Evolutionary conservation across 2,888 invertebrate species (phyloP).

Genomic region (Archips crataeganus): DNA sequence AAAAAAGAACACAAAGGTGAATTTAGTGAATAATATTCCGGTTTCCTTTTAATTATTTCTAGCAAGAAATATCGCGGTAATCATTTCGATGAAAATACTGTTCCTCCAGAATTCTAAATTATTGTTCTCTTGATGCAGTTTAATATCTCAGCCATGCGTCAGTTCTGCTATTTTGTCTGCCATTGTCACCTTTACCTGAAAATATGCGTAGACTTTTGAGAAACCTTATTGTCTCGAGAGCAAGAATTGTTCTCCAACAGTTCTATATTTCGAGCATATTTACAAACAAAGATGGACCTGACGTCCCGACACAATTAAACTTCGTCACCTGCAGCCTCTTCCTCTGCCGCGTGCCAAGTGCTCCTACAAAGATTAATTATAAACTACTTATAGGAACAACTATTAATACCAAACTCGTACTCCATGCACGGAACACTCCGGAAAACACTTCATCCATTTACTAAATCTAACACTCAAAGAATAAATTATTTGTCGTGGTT

Average conservation of each 20-base stretch:
- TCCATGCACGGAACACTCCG: background rate
- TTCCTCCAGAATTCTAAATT: background rate
- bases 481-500: background rate
- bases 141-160: background rate
- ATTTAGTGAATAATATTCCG: too few species aligned
- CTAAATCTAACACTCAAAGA: background rate
- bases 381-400: slow-evolving; percentile 19
- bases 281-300: slow-evolving; percentile 35
- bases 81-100: background rate
- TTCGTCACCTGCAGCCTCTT: slow-evolving; percentile 24
- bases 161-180: background rate
- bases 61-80: too few species aligned
- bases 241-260: background rate
- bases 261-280: slow-evolving; percentile 24
- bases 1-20: too few species aligned
- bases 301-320: slow-evolving; percentile 30
- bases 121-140: background rate
- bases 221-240: background rate
- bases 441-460: background rate
- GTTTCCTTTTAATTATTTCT: too few species aligned
- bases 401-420: background rate
- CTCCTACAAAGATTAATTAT: slow-evolving; percentile 7
- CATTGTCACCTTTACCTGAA: background rate
- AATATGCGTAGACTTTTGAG: background rate
- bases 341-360: slow-evolving; percentile 33